Percentiles rank a stretch among this genome's conserved stretches.
These are phyloP conservation scores for Cyrtorhinus lividipennis DNA, from an alignment of 1,140 invertebrate species.

Conservation along the genomic window DNA sequence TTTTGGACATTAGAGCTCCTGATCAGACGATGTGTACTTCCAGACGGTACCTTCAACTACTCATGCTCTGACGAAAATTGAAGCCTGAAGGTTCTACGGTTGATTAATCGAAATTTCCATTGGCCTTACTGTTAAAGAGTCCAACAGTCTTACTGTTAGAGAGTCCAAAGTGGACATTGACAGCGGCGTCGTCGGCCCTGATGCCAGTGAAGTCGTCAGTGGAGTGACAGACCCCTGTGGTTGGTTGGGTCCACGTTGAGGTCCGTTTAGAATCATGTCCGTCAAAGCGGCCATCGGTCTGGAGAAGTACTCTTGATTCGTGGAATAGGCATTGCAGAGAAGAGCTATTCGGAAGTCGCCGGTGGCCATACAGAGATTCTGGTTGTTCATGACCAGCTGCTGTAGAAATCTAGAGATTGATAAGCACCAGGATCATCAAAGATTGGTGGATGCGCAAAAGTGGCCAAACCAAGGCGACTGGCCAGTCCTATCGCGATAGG, in stretches of 20 bases:
- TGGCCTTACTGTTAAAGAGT: too few relatives aligned
- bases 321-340: conserved; percentile 88
- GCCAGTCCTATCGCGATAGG: too few relatives aligned
- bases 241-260: conserved; percentile 13
- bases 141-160: conserved; percentile 77
- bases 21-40: too few relatives aligned
- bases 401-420: conserved; percentile 77
- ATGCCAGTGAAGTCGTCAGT: conserved; percentile 33
- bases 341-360: conserved; percentile 84
- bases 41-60: too few relatives aligned
- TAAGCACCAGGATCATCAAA: too few relatives aligned
- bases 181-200: conserved; percentile 61
- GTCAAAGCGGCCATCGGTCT: conserved; percentile 77
- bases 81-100: too few relatives aligned
- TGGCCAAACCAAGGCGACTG: too few relatives aligned
- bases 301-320: conserved; percentile 68
- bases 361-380: conserved; percentile 47
- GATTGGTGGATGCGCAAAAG: too few relatives aligned
- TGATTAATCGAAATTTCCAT: too few relatives aligned
- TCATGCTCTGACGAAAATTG: too few relatives aligned
- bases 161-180: conserved; percentile 87
- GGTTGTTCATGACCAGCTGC: conserved; percentile 55
- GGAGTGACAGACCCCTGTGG: conserved; percentile 32
- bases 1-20: too few relatives aligned
- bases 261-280: conserved; percentile 63